Evolutionary conservation across 2,888 invertebrate species (phyloP), one percentile per base, ranked within the genome.

Genomic region (Patella caerulea): DNA sequence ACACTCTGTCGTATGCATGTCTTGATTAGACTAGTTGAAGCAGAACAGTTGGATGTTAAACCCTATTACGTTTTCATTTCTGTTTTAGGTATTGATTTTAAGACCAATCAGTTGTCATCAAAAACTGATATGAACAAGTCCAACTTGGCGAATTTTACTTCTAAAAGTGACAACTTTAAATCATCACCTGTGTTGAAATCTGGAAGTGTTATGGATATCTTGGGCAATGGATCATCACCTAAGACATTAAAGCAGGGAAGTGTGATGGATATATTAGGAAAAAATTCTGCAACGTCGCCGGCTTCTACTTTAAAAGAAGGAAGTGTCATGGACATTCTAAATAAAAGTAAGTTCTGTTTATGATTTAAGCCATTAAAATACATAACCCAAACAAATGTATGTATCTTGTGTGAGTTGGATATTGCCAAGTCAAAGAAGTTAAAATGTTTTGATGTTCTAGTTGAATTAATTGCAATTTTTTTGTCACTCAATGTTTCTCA

Each of bases 181-280:
- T 14, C 17, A 15, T 45, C 19, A 12, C 34, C 19, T 52, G 73
- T 34, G 17, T 53, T 53, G 19, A 19, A 53, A 52, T 71, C 78
- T 9, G 90, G 90, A 24, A 90, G 89, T 86, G 89, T 89, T 12
- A 88, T 88, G 87, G 89, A 90, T 78, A 83, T 90, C 71, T 78
- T 89, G 1, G 87, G 87, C 52, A 83, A 83, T 9, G 45, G 45
- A 45, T 45, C 45, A 24, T 29, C 45, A 74, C 79, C 84, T 1
- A 55, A 77, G 29, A 83, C 83, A 70, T 80, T 87, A 54, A 86
- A 82, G 55, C 72, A 75, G 2, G 86, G 86, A 11, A 86, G 85
- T 79, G 84, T 86, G 24, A 83, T 84, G 83, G 85, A 86, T 76
- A 80, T 84, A 55, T 75, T 85, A 5, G 82, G 83, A 12, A 73